Conservation (phyloP, 2,888 invertebrate genomes). For the Syritta pipiens region DNA sequence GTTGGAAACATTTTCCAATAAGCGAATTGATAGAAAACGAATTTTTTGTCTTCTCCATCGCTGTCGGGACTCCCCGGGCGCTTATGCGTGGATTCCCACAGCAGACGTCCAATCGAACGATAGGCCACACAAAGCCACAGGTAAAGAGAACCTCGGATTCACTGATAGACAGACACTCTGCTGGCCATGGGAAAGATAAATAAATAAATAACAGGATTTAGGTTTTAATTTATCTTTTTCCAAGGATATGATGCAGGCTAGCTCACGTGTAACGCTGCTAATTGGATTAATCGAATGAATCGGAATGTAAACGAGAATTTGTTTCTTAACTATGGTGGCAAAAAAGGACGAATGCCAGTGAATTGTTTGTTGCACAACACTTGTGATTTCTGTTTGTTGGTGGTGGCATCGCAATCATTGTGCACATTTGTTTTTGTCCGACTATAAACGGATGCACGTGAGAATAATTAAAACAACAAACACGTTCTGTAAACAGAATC, state of each 20-base stretch:
- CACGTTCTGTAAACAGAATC: too few relatives aligned
- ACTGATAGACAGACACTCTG: not conserved
- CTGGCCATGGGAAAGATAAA: not conserved
- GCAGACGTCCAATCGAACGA: not conserved
- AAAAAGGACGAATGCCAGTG: not conserved
- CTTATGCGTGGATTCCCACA: not conserved
- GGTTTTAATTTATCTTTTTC: conserved; percentile 6
- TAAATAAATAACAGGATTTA: not conserved
- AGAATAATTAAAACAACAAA: too few relatives aligned
- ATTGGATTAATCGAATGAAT: conserved; percentile 60
- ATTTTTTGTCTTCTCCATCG: not conserved
- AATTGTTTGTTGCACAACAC: not conserved
- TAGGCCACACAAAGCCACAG: not conserved
- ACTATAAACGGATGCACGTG: too few relatives aligned
- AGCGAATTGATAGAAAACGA: not conserved
- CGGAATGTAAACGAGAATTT: conserved; percentile 19
- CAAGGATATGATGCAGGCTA: conserved; percentile 1
- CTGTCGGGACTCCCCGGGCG: not conserved
- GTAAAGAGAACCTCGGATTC: not conserved
- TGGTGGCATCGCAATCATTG: too few relatives aligned
- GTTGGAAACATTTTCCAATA: conserved; percentile 7
- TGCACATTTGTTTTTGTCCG: too few relatives aligned
- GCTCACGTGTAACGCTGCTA: conserved; percentile 38
- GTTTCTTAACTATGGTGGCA: too few relatives aligned
- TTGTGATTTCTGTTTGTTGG: not conserved